These are phyloP conservation scores for Magallana angulata DNA, from an alignment of 1,140 invertebrate genomes.

Conservation along the genomic window DNA sequence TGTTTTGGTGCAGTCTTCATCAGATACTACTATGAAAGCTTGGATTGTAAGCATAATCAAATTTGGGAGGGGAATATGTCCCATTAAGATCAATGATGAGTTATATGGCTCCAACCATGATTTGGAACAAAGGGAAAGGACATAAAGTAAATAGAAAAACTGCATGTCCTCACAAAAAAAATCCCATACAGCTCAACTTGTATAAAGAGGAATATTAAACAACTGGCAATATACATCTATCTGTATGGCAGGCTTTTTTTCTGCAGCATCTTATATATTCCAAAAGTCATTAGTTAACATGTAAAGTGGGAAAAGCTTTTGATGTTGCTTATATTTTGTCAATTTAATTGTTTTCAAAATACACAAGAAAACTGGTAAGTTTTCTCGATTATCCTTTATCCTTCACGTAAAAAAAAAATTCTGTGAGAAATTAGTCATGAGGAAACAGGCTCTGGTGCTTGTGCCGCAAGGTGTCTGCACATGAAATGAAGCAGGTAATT, in stretches of 20 bases:
- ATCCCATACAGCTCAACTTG: no score
- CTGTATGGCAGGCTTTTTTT: no score
- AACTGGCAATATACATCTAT: no score
- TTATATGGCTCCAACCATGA: constrained; percentile 26
- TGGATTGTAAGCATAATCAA: background rate
- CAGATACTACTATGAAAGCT: background rate
- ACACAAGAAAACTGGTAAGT: background rate
- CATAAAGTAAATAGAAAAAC: no score
- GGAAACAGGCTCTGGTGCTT: background rate
- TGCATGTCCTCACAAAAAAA: no score
- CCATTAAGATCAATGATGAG: constrained; percentile 9
- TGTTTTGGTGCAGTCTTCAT: background rate
- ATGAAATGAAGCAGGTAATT: constrained; percentile 34
- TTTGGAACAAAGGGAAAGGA: background rate
- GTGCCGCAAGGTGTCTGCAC: constrained; percentile 23
- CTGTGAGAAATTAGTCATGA: background rate
- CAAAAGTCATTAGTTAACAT: no score
- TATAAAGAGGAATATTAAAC: no score
- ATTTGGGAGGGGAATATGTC: background rate
- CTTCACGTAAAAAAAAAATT: background rate
- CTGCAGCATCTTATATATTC: no score
- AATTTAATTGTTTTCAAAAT: no score
- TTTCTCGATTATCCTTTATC: constrained; percentile 9
- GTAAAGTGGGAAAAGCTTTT: no score
- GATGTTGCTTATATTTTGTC: no score